These are phyloP conservation scores for Caenorhabditis sp. DNA, from an alignment of 2,888 invertebrate genomes.

Conservation along the genomic window DNA sequence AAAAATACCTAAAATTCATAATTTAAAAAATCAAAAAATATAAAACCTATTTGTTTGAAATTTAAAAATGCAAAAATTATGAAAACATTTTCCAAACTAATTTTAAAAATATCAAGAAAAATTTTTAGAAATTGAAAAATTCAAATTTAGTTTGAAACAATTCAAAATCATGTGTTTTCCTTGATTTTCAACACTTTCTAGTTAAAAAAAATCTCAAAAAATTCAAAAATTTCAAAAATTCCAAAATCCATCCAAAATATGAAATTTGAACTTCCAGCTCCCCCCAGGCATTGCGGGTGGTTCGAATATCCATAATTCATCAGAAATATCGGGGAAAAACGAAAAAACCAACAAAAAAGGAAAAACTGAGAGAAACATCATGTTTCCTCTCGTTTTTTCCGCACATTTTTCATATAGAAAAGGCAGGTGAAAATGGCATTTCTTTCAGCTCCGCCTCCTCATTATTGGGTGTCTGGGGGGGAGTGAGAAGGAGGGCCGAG, in stretches of 20 bases:
- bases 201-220: background rate
- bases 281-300: background rate
- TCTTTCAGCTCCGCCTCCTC: too few relatives aligned
- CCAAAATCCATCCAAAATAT: background rate
- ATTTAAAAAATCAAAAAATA: too few relatives aligned
- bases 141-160: background rate
- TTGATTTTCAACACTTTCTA: too few relatives aligned
- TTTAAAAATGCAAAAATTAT: too few relatives aligned
- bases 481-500: background rate
- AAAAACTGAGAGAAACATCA: background rate
- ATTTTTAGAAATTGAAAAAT: too few relatives aligned
- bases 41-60: too few relatives aligned
- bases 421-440: background rate
- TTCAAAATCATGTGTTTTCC: background rate
- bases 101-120: too few relatives aligned
- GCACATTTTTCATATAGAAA: background rate
- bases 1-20: too few relatives aligned
- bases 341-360: conserved; percentile 1
- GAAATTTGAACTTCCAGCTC: background rate
- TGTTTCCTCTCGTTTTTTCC: background rate
- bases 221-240: background rate
- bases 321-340: background rate
- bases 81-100: too few relatives aligned
- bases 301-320: conserved; percentile 15
- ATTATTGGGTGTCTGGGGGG: too few relatives aligned